These are phyloP conservation scores for Anser brachyrhynchus DNA, from an alignment of 2,113 vertebrate genomes.

Conservation along the genomic window DNA sequence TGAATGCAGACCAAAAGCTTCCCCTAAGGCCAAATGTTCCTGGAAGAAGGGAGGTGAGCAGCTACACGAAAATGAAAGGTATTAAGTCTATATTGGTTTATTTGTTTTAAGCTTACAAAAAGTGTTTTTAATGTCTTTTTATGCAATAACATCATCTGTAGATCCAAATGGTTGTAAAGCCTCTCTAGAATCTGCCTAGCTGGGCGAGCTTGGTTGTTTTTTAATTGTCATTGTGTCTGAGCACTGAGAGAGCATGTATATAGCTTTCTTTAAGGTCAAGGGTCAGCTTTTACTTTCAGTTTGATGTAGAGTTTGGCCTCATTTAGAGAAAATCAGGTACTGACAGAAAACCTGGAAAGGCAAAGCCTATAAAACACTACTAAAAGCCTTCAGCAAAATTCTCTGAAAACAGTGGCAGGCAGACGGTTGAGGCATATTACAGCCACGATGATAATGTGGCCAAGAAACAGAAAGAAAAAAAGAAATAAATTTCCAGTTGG, in stretches of 20 bases:
- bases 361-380: neutral
- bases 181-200: neutral
- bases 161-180: neutral
- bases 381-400: neutral
- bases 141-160: neutral
- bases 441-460: neutral
- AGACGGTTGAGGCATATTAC: neutral
- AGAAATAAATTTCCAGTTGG: neutral
- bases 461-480: neutral
- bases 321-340: neutral
- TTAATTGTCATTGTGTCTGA: neutral
- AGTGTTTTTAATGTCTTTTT: neutral
- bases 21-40: slow-evolving; percentile 85
- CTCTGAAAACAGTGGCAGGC: neutral
- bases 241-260: neutral
- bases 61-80: slow-evolving; percentile 89
- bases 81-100: slow-evolving; percentile 44
- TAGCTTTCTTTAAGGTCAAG: neutral
- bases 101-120: neutral
- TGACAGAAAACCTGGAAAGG: neutral
- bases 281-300: neutral
- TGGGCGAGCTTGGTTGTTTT: neutral
- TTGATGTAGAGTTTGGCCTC: neutral
- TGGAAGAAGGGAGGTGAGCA: slow-evolving; percentile 90
- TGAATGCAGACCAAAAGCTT: slow-evolving; percentile 91